Conservation (phyloP, 2,888 invertebrate species). For the Xestoiulus laeticollis region DNA sequence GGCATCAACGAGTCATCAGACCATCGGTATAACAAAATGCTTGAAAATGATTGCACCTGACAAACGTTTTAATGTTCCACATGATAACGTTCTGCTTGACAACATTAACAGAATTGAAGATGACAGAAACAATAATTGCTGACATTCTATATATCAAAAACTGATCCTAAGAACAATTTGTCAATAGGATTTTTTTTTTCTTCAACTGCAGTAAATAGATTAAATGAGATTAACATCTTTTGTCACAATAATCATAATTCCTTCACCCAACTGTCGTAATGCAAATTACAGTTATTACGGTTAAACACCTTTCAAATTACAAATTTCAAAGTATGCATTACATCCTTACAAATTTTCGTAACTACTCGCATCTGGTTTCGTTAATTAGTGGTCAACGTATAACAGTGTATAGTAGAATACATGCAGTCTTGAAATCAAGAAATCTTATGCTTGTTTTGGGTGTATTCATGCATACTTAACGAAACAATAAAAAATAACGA, state of each 20-base stretch:
- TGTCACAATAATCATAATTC: neutral
- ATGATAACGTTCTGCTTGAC: too few relatives aligned
- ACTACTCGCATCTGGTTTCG: conserved; percentile 26
- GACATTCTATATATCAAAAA: neutral
- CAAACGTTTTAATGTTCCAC: too few relatives aligned
- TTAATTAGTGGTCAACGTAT: neutral
- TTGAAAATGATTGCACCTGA: too few relatives aligned
- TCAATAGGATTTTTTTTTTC: neutral
- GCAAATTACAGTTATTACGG: neutral
- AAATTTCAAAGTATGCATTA: neutral
- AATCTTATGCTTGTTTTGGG: neutral
- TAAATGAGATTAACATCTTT: too few relatives aligned
- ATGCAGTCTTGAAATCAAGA: neutral
- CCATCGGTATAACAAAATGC: too few relatives aligned
- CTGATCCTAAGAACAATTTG: neutral
- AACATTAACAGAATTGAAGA: too few relatives aligned
- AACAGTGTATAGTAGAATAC: neutral
- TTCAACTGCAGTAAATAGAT: too few relatives aligned
- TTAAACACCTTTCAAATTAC: neutral
- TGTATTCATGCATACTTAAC: conserved; percentile 1
- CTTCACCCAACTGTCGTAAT: neutral
- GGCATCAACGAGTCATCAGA: neutral
- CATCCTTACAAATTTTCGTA: conserved; percentile 15
- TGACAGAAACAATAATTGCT: neutral
- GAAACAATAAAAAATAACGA: conserved; percentile 5